Evolutionary conservation across 2,888 invertebrate genomes (phyloP), one percentile per base, ranked within the genome.

Genomic region (Nephrotoma guestfalica): DNA sequence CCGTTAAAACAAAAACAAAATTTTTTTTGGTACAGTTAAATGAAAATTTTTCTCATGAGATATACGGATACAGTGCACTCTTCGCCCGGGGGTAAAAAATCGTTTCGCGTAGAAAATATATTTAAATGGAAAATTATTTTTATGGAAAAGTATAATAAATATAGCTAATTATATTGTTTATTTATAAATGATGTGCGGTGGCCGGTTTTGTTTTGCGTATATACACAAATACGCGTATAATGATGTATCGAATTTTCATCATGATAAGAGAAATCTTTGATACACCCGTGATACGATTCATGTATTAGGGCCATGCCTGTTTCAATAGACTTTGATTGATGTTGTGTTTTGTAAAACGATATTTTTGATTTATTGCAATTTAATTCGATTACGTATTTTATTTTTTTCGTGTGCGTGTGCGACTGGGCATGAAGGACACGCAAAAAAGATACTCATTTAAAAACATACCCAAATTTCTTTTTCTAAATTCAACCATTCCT

Each of bases 381-480:
- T 51, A 51, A 51, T 51, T 51, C 51, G 51, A 51, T 51, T 15
- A 15, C 30, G 3, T 30, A 51, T 15, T 51, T 43, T 51, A 11
- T 47, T 47, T 47, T 90, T 90, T 90, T 89, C 90, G 89, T 90
- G 89, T 90, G 91, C 91, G 91, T 91, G 91, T 89, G 88, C 88
- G 88, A 88, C 88, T 89, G 89, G 41, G 83, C 86, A 83, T 47
- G 85, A 83, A 45, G 41, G 84, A 15, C 51, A 51, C 47, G 47
- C 47, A 13, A 13, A 6, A n/a, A 15, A 51, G n/a, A 51, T 51
- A 51, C 51, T 83, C 40, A 87, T 87, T 86, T 87, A 18, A 88
- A 88, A 89, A 90, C 91, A 88, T 88, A 91, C 91, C 91, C 90
- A 90, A 88, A 91, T 91, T 43, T 91, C 90, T 9, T 88, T 86